phyloP scores from a whole-genome alignment of 1,140 invertebrate genomes.

The Leguminivora glycinivorella region DNA sequence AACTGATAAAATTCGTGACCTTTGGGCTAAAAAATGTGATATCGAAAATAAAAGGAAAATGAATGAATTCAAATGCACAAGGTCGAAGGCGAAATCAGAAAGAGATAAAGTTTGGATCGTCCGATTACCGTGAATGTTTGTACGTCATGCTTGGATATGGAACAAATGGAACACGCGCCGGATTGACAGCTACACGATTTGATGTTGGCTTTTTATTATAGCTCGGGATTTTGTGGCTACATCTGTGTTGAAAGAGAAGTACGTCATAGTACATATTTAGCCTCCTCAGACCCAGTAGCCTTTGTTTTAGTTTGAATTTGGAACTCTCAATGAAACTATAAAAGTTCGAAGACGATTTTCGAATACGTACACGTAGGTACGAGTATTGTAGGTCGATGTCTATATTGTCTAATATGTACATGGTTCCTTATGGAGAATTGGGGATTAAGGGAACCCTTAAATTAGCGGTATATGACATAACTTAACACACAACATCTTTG shows the following conservation, averaged over 20 bases:
- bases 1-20: not conserved
- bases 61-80: not conserved
- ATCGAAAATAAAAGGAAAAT: not conserved
- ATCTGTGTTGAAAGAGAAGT: not conserved
- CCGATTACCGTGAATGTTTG: not conserved
- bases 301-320: too few relatives aligned
- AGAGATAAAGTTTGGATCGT: not conserved
- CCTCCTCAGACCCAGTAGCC: too few relatives aligned
- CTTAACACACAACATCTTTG: too few relatives aligned
- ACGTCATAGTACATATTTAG: not conserved
- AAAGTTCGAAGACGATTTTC: too few relatives aligned
- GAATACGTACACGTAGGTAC: too few relatives aligned
- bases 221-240: not conserved
- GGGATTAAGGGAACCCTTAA: too few relatives aligned
- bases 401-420: too few relatives aligned
- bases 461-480: too few relatives aligned
- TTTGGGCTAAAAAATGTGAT: not conserved
- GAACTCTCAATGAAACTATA: too few relatives aligned
- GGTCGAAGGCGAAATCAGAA: not conserved
- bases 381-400: too few relatives aligned
- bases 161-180: slow-evolving; percentile 1
- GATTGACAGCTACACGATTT: not conserved
- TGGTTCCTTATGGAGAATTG: too few relatives aligned
- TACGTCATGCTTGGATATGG: not conserved
- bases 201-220: slow-evolving; percentile 9